These are phyloP conservation scores for Mesopsocus fuscifrons DNA, from an alignment of 2,888 invertebrate species.

Conservation along the genomic window DNA sequence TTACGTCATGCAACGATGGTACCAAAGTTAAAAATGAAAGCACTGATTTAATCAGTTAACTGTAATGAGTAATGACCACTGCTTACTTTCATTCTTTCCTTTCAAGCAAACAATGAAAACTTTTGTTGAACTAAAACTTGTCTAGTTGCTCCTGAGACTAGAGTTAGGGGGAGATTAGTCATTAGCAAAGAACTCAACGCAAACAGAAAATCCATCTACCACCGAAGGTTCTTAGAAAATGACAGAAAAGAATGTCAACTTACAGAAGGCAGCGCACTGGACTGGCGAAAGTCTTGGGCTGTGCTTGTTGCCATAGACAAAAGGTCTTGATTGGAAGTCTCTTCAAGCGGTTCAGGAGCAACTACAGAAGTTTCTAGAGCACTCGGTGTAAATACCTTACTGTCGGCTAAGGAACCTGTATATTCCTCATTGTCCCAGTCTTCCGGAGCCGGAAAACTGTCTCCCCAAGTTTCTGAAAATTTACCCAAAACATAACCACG, in stretches of 20 bases:
- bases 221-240: too few relatives aligned
- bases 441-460: constrained; percentile 41
- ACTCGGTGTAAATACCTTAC: constrained; percentile 77
- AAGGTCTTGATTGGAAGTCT: not conserved
- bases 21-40: too few relatives aligned
- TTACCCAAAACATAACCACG: too few relatives aligned
- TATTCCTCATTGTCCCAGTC: constrained; percentile 90
- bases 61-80: too few relatives aligned
- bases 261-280: constrained; percentile 7
- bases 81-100: too few relatives aligned
- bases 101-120: too few relatives aligned
- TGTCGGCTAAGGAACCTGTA: constrained; percentile 83
- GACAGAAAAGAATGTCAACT: too few relatives aligned
- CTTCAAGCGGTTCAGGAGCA: constrained; percentile 3
- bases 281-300: constrained; percentile 5
- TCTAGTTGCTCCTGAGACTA: constrained; percentile 1
- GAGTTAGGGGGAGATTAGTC: not conserved
- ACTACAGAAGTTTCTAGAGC: constrained; percentile 21
- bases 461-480: constrained; percentile 17
- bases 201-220: too few relatives aligned
- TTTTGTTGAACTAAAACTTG: not conserved
- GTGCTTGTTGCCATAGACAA: constrained; percentile 1
- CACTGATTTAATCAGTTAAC: too few relatives aligned
- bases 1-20: too few relatives aligned
- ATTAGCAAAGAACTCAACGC: too few relatives aligned